A percentile compares a stretch with the other conserved stretches of the same genome.
phyloP scores from a whole-genome alignment of 2,888 invertebrate species.

The Brachylomia viminalis region DNA sequence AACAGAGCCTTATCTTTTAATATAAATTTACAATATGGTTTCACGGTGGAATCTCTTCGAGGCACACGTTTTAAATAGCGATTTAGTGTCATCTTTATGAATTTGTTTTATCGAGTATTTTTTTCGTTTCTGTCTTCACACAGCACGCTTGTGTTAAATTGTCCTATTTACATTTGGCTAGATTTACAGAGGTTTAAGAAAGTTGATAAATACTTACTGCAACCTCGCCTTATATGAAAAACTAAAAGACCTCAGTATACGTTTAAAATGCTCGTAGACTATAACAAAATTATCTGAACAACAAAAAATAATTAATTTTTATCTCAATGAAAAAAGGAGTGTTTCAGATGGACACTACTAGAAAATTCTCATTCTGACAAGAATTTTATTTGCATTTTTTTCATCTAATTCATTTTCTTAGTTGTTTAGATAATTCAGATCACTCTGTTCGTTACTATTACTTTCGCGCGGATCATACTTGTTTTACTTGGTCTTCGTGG shows the following conservation, averaged over 20 bases:
- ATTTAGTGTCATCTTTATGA: too few relatives aligned
- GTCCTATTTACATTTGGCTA: too few relatives aligned
- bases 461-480: neutral
- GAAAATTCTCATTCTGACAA: neutral
- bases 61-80: too few relatives aligned
- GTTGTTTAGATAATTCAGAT: neutral
- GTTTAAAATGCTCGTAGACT: neutral
- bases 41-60: too few relatives aligned
- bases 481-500: neutral
- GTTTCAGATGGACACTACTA: neutral
- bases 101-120: too few relatives aligned
- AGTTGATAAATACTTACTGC: too few relatives aligned
- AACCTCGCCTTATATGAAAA: too few relatives aligned
- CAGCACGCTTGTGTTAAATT: too few relatives aligned
- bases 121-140: too few relatives aligned
- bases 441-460: neutral
- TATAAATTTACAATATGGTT: too few relatives aligned
- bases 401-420: neutral
- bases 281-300: neutral
- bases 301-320: neutral
- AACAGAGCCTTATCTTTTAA: too few relatives aligned
- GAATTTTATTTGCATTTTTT: neutral
- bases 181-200: too few relatives aligned
- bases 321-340: neutral
- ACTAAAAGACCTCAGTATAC: neutral